phyloP scores from a whole-genome alignment of 2,113 vertebrate genomes.

The Sigmodon hispidus region DNA sequence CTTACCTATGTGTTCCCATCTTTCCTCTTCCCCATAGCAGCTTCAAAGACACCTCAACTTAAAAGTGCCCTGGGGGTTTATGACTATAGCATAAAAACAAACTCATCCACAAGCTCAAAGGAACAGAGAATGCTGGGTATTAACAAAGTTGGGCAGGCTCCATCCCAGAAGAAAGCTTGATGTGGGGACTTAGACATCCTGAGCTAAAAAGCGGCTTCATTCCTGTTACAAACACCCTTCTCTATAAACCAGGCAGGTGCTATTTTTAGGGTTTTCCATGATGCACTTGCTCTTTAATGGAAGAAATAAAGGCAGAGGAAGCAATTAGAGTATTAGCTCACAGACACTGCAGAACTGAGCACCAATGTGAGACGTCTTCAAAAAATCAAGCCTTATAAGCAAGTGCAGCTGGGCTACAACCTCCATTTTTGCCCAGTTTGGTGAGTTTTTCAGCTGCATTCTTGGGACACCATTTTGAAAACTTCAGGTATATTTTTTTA shows the following conservation, averaged over 20 bases:
- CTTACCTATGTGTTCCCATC: not conserved
- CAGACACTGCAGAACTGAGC: not conserved
- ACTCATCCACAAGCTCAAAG: not conserved
- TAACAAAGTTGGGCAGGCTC: not conserved
- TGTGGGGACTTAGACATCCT: not conserved
- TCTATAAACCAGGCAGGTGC: slow-evolving; percentile 21
- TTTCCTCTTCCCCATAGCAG: not conserved
- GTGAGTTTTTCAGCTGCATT: not conserved
- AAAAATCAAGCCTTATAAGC: not conserved
- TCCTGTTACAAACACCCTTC: slow-evolving; percentile 36
- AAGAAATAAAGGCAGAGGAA: slow-evolving; percentile 53
- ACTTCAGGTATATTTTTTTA: not conserved
- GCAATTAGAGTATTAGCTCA: slow-evolving; percentile 24
- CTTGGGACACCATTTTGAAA: not conserved
- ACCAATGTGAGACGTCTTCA: not conserved
- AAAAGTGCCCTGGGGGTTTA: not conserved
- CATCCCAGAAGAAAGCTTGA: not conserved
- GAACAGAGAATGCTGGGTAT: not conserved
- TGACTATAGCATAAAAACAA: not conserved
- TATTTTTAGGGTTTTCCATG: slow-evolving; percentile 68
- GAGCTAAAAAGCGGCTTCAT: not conserved
- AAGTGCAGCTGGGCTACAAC: not conserved
- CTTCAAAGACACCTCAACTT: not conserved
- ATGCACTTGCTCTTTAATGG: slow-evolving; percentile 59
- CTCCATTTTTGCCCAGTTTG: not conserved